Conservation (phyloP, 2,797 vertebrate genomes). For the Centropyge bicolor region DNA sequence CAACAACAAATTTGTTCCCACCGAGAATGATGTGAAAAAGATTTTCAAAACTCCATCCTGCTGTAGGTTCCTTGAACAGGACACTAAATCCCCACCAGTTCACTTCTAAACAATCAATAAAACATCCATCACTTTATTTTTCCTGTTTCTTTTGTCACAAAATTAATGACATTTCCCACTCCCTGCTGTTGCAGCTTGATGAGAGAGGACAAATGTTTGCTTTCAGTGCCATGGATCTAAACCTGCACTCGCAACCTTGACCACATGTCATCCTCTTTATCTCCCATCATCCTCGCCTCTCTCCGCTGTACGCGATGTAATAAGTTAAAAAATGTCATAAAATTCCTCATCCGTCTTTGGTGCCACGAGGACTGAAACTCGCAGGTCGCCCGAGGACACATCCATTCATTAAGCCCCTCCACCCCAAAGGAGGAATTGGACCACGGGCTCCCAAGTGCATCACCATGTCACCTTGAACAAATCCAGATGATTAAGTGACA, state of each 20-base stretch:
- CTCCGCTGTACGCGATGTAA: conserved; percentile 36
- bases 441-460: conserved; percentile 71
- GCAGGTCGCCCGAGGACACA: conserved; percentile 72
- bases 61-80: conserved; percentile 4
- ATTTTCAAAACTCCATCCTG: not conserved
- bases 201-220: conserved; percentile 21
- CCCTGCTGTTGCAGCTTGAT: not conserved
- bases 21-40: not conserved
- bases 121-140: conserved; percentile 15
- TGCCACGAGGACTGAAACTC: conserved; percentile 48
- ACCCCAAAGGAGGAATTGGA: conserved; percentile 77
- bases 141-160: conserved; percentile 15
- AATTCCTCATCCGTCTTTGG: conserved; percentile 65
- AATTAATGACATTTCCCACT: conserved; percentile 27
- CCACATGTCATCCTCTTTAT: conserved; percentile 48
- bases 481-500: conserved; percentile 84
- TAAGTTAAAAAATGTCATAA: conserved; percentile 52
- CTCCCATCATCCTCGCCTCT: conserved; percentile 34
- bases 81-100: conserved; percentile 6
- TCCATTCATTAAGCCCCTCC: conserved; percentile 77
- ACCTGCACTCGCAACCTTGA: conserved; percentile 54
- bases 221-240: conserved; percentile 10
- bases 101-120: conserved; percentile 35
- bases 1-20: not conserved
- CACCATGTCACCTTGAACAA: conserved; percentile 88